Base-by-base conservation (phyloP, 2,113 vertebrate genomes). In the Drymodes brunneopygia region DNA sequence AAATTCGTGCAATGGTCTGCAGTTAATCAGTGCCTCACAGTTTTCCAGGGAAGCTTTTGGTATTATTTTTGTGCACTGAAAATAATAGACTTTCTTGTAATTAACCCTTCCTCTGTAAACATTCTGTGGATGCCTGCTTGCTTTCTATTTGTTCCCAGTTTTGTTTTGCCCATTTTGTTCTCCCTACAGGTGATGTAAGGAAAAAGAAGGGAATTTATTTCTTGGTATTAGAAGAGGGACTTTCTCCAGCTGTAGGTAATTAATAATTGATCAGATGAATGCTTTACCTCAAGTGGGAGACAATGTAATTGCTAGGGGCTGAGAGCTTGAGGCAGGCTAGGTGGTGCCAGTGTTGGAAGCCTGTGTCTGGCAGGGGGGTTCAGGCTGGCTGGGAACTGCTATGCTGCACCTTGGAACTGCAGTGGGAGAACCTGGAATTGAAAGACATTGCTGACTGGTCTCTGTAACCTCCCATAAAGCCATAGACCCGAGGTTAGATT, bases 331-430 rank as follows among this genome's bases (percentile, higher is more conserved):
- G 38, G n/a, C 23, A 18, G 64, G 28, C 17, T 48, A 5, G 11
- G 19, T 18, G 13, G 25, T 66, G 71, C 18, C 2, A 10, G 14
- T 31, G 4, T 27, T 61, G 78, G 56, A 44, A 67, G 40, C 13
- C 9, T 19, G 7, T 48, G 16, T 29, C 11, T 3, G 6, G 16
- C 4, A 8, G 54, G 0, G 0, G 0, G 0, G 5, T 15, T 69
- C 8, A 15, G 48, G 15, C 29, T 4, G 4, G 31, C n/a, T 5
- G 5, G 51, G 28, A 23, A 12, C 35, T 71, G 66, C 40, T 44
- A 33, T 72, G 33, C 45, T 69, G 47, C 44, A 22, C 31, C 48
- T 51, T 44, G 33, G 15, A 35, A 15, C 73, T 25, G 42, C 0
- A 0, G 7, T 18, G 45, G 15, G 29, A 66, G 70, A 74, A 27